These are phyloP conservation scores for Poecilia picta DNA, from an alignment of 2,797 vertebrate genomes.

Conservation along the genomic window DNA sequence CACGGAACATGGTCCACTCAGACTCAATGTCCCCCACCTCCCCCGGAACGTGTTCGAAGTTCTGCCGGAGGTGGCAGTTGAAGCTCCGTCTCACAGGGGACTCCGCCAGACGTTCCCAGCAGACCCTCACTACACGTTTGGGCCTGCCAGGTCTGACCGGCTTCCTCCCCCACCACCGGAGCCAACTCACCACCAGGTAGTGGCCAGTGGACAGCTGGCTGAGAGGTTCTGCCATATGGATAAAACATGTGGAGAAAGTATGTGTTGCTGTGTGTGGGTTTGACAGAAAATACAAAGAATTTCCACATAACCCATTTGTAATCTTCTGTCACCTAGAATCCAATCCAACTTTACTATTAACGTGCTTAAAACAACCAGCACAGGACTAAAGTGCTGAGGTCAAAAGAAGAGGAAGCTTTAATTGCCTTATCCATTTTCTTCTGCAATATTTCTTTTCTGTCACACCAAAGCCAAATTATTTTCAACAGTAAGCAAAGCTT, in stretches of 20 bases:
- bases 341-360: not conserved
- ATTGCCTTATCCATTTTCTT: slow-evolving; percentile 28
- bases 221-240: slow-evolving; percentile 45
- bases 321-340: slow-evolving; percentile 27
- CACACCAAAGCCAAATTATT: slow-evolving; percentile 24
- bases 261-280: not conserved
- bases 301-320: slow-evolving; percentile 27
- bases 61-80: too few relatives aligned
- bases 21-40: too few relatives aligned
- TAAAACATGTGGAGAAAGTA: slow-evolving; percentile 19
- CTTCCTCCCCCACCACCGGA: too few relatives aligned
- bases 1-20: too few relatives aligned
- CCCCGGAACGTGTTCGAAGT: too few relatives aligned
- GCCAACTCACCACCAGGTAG: too few relatives aligned
- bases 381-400: not conserved
- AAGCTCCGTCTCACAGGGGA: too few relatives aligned
- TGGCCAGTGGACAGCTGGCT: too few relatives aligned
- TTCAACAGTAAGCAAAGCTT: slow-evolving; percentile 23
- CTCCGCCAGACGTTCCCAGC: too few relatives aligned
- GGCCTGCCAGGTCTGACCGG: too few relatives aligned
- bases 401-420: slow-evolving; percentile 20
- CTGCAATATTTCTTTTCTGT: slow-evolving; percentile 18
- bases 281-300: slow-evolving; percentile 21
- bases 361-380: not conserved
- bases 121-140: too few relatives aligned